Conservation (phyloP, 2,888 invertebrate species). For the Alloscopus bannaensis region DNA sequence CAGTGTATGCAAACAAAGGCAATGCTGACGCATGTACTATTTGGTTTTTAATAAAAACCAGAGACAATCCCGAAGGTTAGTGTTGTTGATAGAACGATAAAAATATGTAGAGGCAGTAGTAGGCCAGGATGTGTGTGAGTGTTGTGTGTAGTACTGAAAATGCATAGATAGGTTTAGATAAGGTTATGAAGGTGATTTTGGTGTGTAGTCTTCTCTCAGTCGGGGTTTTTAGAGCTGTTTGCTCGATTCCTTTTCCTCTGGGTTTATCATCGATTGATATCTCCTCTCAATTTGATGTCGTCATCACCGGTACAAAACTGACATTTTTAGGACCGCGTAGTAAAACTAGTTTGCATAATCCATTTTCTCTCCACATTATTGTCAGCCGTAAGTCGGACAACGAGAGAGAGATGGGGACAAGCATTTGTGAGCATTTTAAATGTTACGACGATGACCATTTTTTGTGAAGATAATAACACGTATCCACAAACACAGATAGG, state of each 20-base stretch:
- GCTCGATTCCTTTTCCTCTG: background rate
- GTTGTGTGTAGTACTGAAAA: background rate
- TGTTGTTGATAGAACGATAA: too few relatives aligned
- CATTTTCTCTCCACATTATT: constrained; percentile 14
- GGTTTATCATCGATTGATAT: constrained; percentile 5
- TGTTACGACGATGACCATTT: background rate
- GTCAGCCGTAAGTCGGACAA: constrained; percentile 24
- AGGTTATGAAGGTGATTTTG: background rate
- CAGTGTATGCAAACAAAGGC: too few relatives aligned
- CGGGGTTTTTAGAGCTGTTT: background rate
- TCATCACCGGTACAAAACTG: background rate
- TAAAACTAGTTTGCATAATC: constrained; percentile 7
- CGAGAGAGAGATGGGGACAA: constrained; percentile 14
- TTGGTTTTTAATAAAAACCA: too few relatives aligned
- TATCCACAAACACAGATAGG: too few relatives aligned
- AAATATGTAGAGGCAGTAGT: too few relatives aligned
- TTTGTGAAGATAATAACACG: too few relatives aligned
- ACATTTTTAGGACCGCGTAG: background rate
- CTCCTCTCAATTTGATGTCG: background rate
- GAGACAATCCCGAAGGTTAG: too few relatives aligned
- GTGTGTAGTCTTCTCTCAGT: too few relatives aligned
- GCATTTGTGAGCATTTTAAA: constrained; percentile 1
- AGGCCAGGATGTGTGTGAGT: constrained; percentile 49
- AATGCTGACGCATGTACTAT: too few relatives aligned
- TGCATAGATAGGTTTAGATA: constrained; percentile 7